These are phyloP conservation scores for Scelioninae gen. 1 DNA, from an alignment of 2,888 invertebrate genomes.

Conservation along the genomic window DNA sequence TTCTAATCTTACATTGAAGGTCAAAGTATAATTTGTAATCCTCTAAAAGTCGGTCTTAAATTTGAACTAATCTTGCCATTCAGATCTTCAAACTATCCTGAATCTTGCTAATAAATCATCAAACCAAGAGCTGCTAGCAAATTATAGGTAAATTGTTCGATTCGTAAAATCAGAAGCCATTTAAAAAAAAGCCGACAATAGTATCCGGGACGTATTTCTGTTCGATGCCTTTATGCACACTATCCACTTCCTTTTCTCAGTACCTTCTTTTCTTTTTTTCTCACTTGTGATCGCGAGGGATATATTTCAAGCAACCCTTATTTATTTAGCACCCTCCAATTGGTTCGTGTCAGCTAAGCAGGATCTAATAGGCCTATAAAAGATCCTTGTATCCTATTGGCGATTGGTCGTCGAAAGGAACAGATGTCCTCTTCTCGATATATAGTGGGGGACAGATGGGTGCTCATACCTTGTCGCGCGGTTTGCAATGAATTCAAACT, in stretches of 20 bases:
- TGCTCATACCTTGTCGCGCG: slow-evolving; percentile 71
- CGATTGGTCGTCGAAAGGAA: slow-evolving; percentile 78
- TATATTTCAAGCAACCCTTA: slow-evolving; percentile 79
- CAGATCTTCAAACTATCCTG: too few relatives aligned
- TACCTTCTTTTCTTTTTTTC: slow-evolving; percentile 43
- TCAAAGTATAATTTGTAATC: too few relatives aligned
- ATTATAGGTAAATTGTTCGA: too few relatives aligned
- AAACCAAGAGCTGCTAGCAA: too few relatives aligned
- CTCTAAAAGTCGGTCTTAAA: too few relatives aligned
- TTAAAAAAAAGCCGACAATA: too few relatives aligned
- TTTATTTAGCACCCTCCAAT: slow-evolving; percentile 84
- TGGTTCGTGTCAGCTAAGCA: slow-evolving; percentile 82
- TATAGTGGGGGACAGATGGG: slow-evolving; percentile 79
- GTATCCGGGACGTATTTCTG: too few relatives aligned
- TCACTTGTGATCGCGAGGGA: slow-evolving; percentile 66
- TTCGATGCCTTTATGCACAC: background rate
- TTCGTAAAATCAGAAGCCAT: too few relatives aligned
- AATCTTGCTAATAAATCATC: too few relatives aligned
- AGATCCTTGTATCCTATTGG: slow-evolving; percentile 77
- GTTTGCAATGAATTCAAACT: slow-evolving; percentile 80
- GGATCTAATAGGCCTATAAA: slow-evolving; percentile 84
- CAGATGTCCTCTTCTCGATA: slow-evolving; percentile 78
- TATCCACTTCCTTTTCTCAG: too few relatives aligned
- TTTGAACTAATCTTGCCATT: too few relatives aligned
- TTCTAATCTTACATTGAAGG: too few relatives aligned